Conservation (phyloP, 2,888 invertebrate genomes). For the Eueremaeus valkanovi region DNA sequence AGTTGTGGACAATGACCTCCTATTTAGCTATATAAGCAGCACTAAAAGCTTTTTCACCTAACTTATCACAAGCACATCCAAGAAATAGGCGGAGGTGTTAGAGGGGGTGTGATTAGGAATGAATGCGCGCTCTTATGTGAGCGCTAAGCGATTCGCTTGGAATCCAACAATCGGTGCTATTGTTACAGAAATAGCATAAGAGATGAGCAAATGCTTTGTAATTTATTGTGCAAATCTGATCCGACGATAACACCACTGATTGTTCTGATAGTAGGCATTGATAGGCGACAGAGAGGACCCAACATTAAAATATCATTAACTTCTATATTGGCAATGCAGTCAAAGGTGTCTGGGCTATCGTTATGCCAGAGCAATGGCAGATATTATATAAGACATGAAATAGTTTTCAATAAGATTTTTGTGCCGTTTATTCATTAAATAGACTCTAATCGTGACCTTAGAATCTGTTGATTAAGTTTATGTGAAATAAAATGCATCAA, state of each 20-base stretch:
- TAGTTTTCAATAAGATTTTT: slow-evolving; percentile 9
- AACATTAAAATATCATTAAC: slow-evolving; percentile 33
- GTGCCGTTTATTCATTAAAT: background rate
- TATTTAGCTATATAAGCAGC: background rate
- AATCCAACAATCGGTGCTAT: slow-evolving; percentile 14
- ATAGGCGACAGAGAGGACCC: background rate
- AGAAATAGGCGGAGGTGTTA: slow-evolving; percentile 28
- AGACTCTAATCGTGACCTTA: slow-evolving; percentile 2
- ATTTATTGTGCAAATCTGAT: slow-evolving; percentile 32
- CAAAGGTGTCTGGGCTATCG: background rate
- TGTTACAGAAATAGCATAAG: background rate
- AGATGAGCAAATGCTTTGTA: slow-evolving; percentile 27
- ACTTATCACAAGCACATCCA: background rate
- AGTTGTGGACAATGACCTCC: background rate
- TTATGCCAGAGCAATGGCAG: background rate
- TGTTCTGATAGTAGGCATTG: background rate
- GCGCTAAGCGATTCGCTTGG: slow-evolving; percentile 19
- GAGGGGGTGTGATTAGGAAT: slow-evolving; percentile 34
- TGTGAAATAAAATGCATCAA: background rate
- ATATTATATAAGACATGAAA: background rate
- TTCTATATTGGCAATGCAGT: too few relatives aligned
- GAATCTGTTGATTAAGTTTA: slow-evolving; percentile 10
- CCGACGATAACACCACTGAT: slow-evolving; percentile 31
- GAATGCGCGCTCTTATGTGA: slow-evolving; percentile 25
- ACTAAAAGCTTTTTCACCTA: background rate